Percentiles rank a stretch among this genome's conserved stretches.
These are phyloP conservation scores for Dorcus hopei DNA, from an alignment of 2,888 invertebrate species.

Conservation along the genomic window DNA sequence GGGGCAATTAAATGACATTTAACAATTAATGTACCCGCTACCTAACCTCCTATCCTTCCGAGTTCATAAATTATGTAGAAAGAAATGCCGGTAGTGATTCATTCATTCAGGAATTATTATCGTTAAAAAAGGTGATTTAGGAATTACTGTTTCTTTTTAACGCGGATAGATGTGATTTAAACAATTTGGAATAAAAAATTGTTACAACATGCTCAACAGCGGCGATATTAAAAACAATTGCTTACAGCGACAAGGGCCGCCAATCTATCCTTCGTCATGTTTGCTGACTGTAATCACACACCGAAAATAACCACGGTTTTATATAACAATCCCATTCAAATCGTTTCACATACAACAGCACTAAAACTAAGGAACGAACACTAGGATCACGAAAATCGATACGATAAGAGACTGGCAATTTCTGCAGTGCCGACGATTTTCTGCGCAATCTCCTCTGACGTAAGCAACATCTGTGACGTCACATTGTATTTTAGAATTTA, in stretches of 20 bases:
- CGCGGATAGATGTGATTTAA: no score
- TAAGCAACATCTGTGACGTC: conserved; percentile 45
- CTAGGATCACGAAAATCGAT: conserved; percentile 73
- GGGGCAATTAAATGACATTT: not conserved
- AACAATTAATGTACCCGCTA: not conserved
- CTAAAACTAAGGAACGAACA: conserved; percentile 71
- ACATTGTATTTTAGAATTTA: conserved; percentile 23
- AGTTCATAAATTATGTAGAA: not conserved
- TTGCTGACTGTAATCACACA: conserved; percentile 61
- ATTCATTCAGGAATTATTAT: no score
- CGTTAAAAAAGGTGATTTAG: no score
- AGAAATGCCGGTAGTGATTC: not conserved
- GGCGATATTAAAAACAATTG: conserved; percentile 25
- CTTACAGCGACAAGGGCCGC: conserved; percentile 93
- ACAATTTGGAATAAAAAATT: not conserved
- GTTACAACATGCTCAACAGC: not conserved
- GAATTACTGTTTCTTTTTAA: no score
- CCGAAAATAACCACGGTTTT: conserved; percentile 64
- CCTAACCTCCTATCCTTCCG: not conserved
- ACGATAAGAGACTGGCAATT: conserved; percentile 61
- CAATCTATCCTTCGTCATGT: conserved; percentile 96
- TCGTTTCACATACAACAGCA: conserved; percentile 67
- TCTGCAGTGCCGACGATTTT: conserved; percentile 59
- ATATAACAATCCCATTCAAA: conserved; percentile 78
- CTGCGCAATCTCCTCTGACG: conserved; percentile 53